These are phyloP conservation scores for Lynx canadensis DNA, from an alignment of 2,113 vertebrate genomes.

Conservation along the genomic window DNA sequence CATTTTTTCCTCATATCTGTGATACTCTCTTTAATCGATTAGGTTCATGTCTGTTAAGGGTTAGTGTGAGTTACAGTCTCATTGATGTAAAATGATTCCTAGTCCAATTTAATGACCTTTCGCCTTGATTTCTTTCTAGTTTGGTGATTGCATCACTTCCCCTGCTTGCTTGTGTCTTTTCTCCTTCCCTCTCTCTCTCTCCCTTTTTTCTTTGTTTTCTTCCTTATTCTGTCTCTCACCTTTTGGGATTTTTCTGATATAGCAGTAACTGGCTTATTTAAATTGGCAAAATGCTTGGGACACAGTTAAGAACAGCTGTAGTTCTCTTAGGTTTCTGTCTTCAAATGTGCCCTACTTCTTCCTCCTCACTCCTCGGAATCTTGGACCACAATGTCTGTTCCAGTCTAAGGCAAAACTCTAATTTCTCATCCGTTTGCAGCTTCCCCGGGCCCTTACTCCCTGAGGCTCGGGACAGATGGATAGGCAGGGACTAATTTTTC, in stretches of 20 bases:
- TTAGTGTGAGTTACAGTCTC: conserved; percentile 7
- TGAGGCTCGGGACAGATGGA: neutral
- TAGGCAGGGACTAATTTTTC: neutral
- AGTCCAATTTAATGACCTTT: neutral
- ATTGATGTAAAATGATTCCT: conserved; percentile 1
- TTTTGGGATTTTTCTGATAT: neutral
- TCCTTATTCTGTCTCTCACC: neutral
- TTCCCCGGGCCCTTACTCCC: too few species aligned
- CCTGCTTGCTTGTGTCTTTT: neutral
- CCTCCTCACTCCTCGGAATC: neutral
- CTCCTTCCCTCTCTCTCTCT: neutral
- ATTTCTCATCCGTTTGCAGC: neutral
- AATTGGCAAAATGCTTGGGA: neutral
- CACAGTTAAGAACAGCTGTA: neutral
- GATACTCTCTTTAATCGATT: conserved; percentile 20
- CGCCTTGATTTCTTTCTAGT: neutral
- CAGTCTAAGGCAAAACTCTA: neutral
- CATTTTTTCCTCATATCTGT: neutral
- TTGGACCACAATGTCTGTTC: neutral
- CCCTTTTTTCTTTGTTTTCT: neutral
- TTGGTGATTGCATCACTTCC: neutral
- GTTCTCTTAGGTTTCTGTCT: neutral
- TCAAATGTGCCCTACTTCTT: neutral
- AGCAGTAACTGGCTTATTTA: neutral
- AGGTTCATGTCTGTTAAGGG: neutral